These are phyloP conservation scores for Mythimna pallens DNA, from an alignment of 2,888 invertebrate species.

Conservation along the genomic window DNA sequence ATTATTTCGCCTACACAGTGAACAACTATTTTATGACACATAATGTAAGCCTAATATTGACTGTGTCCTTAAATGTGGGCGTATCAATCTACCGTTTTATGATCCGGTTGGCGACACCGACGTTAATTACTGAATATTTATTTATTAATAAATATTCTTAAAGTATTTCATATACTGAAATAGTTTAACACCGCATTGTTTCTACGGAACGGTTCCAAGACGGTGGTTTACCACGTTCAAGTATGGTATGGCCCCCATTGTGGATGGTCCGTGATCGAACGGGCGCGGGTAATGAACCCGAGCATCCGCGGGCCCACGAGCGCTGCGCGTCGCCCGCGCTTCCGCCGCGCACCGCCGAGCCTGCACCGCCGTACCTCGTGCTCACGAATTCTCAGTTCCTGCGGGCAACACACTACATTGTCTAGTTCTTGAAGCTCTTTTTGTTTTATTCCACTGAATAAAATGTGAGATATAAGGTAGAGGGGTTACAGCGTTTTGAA, in stretches of 20 bases:
- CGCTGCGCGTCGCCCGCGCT: conserved; percentile 60
- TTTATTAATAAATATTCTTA: conserved; percentile 18
- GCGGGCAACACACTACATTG: conserved; percentile 52
- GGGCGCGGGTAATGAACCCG: conserved; percentile 88
- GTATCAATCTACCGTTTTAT: conserved; percentile 49
- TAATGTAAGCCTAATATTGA: conserved; percentile 43
- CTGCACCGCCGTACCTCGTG: conserved; percentile 66
- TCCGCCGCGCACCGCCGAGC: conserved; percentile 51
- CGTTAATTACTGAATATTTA: conserved; percentile 15
- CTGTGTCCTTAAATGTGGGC: conserved; percentile 42
- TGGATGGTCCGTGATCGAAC: conserved; percentile 77
- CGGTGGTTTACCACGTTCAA: conserved; percentile 74
- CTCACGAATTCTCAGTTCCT: conserved; percentile 77
- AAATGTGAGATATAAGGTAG: conserved; percentile 11
- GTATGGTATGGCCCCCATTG: conserved; percentile 79
- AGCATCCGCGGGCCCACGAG: conserved; percentile 78
- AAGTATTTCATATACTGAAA: conserved; percentile 39
- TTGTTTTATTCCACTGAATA: conserved; percentile 43
- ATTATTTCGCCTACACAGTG: conserved; percentile 45
- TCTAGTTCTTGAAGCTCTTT: conserved; percentile 36
- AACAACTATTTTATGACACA: conserved; percentile 35
- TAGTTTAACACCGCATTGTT: conserved; percentile 49
- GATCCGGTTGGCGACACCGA: conserved; percentile 22
- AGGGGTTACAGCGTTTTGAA: not conserved
- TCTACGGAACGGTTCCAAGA: conserved; percentile 50